Evolutionary conservation across 1,140 invertebrate genomes (phyloP), one percentile per base, ranked within the genome.

Genomic region (Ridgeia piscesae): DNA sequence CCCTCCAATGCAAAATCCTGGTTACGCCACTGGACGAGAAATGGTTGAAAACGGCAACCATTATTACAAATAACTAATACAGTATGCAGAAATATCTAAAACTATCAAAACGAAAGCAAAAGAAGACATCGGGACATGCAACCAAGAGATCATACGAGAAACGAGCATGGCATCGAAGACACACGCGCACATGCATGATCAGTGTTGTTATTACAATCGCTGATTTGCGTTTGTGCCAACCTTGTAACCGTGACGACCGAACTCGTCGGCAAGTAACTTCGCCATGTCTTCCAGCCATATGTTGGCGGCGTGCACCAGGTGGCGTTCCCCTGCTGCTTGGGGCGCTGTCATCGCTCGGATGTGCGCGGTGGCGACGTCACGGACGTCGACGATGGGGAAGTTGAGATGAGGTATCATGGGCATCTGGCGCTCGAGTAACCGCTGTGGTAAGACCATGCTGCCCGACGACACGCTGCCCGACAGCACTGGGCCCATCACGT

Each of bases 361-460:
- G 94, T 97, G 97, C 14, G 96, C 97, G 48, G 93, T 89, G 14
- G 97, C 97, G 27, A 97, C 97, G 94, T 97, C 97, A 88, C 97
- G 94, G 6, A 97, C 97, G 94, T 97, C 97, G 92, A 96, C 96
- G n/a, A 97, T 93, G 4, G 95, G 94, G 35, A 97, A 94, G 93
- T 96, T 95, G 14, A 97, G 93, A 93, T 96, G 95, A 0, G 97
- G 96, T 17, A 96, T 92, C 92, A 96, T 95, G 31, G 96, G 96
- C 93, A 96, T 96, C 92, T 95, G 94, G 50, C 95, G 93, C 89
- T 96, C 95, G 93, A 97, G 93, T 89, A 97, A 94, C 11, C 96
- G 93, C 91, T 96, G 96, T 35, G 96, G 93, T 31, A 77, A 4
- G 33, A 94, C 48, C 33, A 34, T 17, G 11, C 50, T 91, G 6